Evolutionary conservation across 2,113 vertebrate species (phyloP).

Genomic region (Archilochus colubris): DNA sequence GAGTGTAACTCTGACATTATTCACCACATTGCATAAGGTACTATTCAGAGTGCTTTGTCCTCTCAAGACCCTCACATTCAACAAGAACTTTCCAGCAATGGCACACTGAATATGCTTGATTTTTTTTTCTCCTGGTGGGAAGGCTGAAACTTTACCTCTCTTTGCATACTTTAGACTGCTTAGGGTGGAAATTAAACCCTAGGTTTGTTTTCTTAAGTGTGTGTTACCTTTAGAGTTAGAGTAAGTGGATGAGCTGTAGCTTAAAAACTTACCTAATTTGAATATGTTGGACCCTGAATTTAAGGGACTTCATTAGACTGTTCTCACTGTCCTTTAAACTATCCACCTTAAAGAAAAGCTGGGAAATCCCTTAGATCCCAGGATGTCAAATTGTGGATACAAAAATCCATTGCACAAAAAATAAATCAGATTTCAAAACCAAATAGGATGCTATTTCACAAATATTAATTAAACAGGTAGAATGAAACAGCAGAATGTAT

Average conservation of each 20-base stretch:
- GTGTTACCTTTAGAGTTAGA: neutral
- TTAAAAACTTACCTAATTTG: neutral
- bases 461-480: neutral
- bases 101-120: neutral
- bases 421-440: neutral
- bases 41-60: neutral
- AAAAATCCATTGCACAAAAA: neutral
- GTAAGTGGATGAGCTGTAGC: neutral
- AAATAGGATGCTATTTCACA: neutral
- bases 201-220: neutral
- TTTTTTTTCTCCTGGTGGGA: neutral
- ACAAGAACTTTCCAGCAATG: neutral
- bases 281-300: neutral
- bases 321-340: neutral
- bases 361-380: neutral
- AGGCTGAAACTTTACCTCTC: neutral
- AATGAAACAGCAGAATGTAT: neutral
- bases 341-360: neutral
- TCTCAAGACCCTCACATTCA: neutral
- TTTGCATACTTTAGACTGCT: neutral
- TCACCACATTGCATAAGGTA: neutral
- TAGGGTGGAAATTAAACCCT: neutral
- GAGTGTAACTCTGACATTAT: neutral
- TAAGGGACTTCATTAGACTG: neutral
- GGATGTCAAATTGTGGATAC: neutral